Base-by-base conservation (phyloP, 1,140 invertebrate genomes). In the Macrobrachium rosenbergii region DNA sequence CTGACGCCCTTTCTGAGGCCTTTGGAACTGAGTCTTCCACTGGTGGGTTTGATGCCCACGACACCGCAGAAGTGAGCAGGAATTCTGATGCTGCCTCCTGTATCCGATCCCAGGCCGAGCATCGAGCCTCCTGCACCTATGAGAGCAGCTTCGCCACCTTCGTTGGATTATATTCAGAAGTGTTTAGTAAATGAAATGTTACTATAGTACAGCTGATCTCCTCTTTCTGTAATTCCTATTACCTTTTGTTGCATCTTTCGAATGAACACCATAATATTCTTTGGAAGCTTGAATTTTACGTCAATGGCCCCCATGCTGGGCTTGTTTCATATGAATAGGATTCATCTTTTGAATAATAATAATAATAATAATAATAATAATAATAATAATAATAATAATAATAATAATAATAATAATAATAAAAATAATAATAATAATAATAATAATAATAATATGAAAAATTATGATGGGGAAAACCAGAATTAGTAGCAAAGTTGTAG, bases 61-160 rank as follows among this genome's bases (percentile, higher is more conserved):
- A 98, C 93, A 19, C 97, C 97, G 91, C 95, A 96, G 91, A 96
- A 97, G 93, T 96, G 95, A 10, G 96, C 95, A 0, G 97, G 97
- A 88, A 98, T 93, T 72, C 97, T 92, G 23, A 96, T 94, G 0
- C 96, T 97, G 2, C 97, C 97, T 0, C 94, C 96, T 76, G 97
- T 95, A 91, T 98, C 97, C 5, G 96, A 96, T 16, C 95, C 96
- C 5, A 98, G 91, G 10, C 97, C 96, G 43, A 97, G 92, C 0
- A 97, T 90, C 0, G 97, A 97, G 10, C 94, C 96, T 11, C 94
- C 96, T 72, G 95, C 92, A 8, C 94, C 94, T 72, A 97, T 91
- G 63, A 96, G 85, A 11, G 88, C 86, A 0, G 45, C 90, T 69
- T 91, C 90, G 2, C 92, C 90, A 72, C 91, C 90, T 89, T 52